Conservation (phyloP, 1,140 invertebrate genomes). For the Ceratitis capitata region DNA sequence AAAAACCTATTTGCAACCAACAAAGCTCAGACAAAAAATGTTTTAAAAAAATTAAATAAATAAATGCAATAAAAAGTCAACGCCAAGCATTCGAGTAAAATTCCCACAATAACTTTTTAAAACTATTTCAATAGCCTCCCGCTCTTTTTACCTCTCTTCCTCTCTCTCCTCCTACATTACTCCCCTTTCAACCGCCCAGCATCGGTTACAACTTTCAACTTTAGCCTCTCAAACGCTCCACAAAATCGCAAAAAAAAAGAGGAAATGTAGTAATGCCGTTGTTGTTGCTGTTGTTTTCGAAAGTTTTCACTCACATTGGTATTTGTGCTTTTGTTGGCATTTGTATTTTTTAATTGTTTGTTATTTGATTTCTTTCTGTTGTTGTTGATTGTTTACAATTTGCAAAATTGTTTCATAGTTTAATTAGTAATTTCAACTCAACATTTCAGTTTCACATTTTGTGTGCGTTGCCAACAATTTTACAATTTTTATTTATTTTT, state of each 20-base stretch:
- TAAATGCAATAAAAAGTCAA: background rate
- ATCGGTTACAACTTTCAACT: constrained; percentile 17
- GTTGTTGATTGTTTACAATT: constrained; percentile 4
- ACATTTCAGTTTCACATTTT: constrained; percentile 15
- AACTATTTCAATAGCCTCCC: background rate
- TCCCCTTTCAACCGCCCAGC: background rate
- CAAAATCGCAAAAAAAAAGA: constrained; percentile 9
- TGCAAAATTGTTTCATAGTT: constrained; percentile 36
- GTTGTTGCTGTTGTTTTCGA: background rate
- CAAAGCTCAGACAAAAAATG: too few relatives aligned
- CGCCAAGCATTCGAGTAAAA: too few relatives aligned
- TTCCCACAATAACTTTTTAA: background rate
- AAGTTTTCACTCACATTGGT: background rate
- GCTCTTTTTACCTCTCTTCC: background rate
- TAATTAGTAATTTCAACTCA: constrained; percentile 36
- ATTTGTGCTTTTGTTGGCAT: background rate
- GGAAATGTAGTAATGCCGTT: background rate
- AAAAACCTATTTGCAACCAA: background rate
- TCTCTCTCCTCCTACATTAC: background rate
- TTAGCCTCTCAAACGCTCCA: constrained; percentile 4
- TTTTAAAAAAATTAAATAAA: background rate
- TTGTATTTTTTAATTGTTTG: too few relatives aligned
- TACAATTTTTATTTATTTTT: background rate
- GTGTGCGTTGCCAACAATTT: background rate
- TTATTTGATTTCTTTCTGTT: background rate